Percentiles rank a stretch among this genome's conserved stretches.
These are phyloP conservation scores for Phasia obesa DNA, from an alignment of 2,888 invertebrate genomes.

Conservation along the genomic window DNA sequence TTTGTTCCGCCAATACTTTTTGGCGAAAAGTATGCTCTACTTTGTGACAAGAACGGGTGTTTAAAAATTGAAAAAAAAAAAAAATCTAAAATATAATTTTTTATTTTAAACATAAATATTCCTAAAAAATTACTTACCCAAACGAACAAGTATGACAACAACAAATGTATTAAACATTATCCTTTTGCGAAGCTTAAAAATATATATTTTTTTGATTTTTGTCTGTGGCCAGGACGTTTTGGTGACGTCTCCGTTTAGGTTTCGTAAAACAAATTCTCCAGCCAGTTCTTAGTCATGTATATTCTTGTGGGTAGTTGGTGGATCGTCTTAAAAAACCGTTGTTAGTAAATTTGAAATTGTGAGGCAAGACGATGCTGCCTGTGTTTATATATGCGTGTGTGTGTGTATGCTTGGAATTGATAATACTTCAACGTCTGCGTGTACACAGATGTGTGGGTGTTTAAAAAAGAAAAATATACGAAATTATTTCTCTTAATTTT, in stretches of 20 bases:
- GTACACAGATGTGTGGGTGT: constrained; percentile 67
- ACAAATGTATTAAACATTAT: constrained; percentile 75
- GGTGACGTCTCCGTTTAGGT: constrained; percentile 15
- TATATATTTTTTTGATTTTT: constrained; percentile 45
- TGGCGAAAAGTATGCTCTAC: too few relatives aligned
- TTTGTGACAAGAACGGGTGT: too few relatives aligned
- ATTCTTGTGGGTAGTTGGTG: background rate
- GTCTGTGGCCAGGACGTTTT: constrained; percentile 45
- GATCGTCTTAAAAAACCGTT: constrained; percentile 4
- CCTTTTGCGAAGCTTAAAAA: constrained; percentile 51
- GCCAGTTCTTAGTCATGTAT: constrained; percentile 30
- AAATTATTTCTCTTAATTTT: constrained; percentile 24
- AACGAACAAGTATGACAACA: constrained; percentile 77
- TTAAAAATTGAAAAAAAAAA: too few relatives aligned
- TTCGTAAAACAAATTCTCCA: constrained; percentile 14
- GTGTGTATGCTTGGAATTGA: constrained; percentile 27
- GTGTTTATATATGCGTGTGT: background rate
- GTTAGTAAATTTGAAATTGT: background rate
- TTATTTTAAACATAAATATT: background rate
- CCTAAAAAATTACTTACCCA: constrained; percentile 69
- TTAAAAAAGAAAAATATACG: constrained; percentile 41
- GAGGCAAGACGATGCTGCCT: background rate
- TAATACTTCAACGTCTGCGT: constrained; percentile 60
- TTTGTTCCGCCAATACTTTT: too few relatives aligned
- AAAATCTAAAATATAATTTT: too few relatives aligned